Base-by-base conservation (phyloP, 1,140 invertebrate species). In the Diorhabda carinulata region DNA sequence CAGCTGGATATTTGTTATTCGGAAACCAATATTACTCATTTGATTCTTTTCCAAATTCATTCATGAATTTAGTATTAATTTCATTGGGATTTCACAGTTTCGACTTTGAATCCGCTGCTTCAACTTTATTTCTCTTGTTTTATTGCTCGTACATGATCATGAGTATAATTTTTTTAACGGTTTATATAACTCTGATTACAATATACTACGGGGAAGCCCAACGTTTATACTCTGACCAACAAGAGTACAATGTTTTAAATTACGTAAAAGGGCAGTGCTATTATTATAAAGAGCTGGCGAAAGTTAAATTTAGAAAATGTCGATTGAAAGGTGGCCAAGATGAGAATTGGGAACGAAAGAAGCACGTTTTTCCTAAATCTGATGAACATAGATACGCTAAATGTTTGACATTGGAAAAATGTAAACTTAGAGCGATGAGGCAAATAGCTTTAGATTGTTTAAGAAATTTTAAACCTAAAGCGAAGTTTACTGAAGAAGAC, bases 141-240 rank as follows among this genome's bases (percentile, higher is more conserved):
- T 77, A 72, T 60, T 43, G 44, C 4, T 8, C 69, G 3, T 77
- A 64, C 47, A 72, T 73, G 71, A 5, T 75, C 2, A 42, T 71
- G 40, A 74, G 64, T 6, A 43, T 75, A 4, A 69, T 72, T 40
- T 70, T 75, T 43, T 43, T 65, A 6, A 72, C 58, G 2, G n/a
- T 73, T 10, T 77, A 75, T 59, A 64, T 77, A 25, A 65, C 69
- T 41, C 71, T 74, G 7, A 70, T 77, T 56, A 75, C 67, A 3
- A 59, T 73, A 4, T 70, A 64, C 59, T 76, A 75, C 57, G 62
- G 63, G 2, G 61, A 75, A 57, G 66, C 73, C 2, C 69, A 70
- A 45, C 43, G 66, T 5, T 67, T 43, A 68, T 73, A 69, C 64
- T 70, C 67, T 2, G 66, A 72, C 7, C 60, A 69, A 4, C 6